Evolutionary conservation across 1,140 invertebrate genomes (phyloP), one percentile per base, ranked within the genome.

Genomic region (Mya arenaria): DNA sequence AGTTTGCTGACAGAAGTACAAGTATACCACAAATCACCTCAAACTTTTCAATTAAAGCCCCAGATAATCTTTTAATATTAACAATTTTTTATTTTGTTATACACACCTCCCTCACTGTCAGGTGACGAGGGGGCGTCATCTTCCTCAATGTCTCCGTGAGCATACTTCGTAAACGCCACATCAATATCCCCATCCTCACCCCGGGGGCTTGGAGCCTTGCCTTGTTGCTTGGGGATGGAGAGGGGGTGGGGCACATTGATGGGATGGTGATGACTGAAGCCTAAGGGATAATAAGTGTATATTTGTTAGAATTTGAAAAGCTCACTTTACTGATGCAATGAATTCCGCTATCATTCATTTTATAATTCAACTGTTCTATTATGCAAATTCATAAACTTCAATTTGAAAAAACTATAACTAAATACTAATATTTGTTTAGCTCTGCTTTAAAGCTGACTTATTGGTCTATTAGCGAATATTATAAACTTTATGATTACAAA

Each of bases 31-130:
- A n/a, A n/a, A n/a, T n/a, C n/a, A n/a, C n/a, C n/a, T n/a, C n/a
- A n/a, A n/a, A n/a, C n/a, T n/a, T n/a, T n/a, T n/a, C n/a, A n/a
- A n/a, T n/a, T n/a, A n/a, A n/a, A n/a, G n/a, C n/a, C n/a, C n/a
- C n/a, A n/a, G n/a, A n/a, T n/a, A n/a, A n/a, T n/a, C 10, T 19
- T 41, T 28, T 39, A 17, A 66, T 37, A 39, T 19, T 13, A 68
- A 68, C 5, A 68, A 65, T 65, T 37, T 23, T 68, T 15, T 68
- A 36, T 13, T 37, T 23, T n/a, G n/a, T n/a, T n/a, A n/a, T n/a
- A n/a, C n/a, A n/a, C 83, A 90, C 90, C 83, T 55, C 85, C 86
- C 55, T 91, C 90, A 82, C 86, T 88, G 19, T 90, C 90, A 5
- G 89, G 89, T 10, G 90, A 91, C 37, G 90, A 90, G 13, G 85